These are phyloP conservation scores for Nomada lathburiana DNA, from an alignment of 2,888 invertebrate genomes.

Conservation along the genomic window DNA sequence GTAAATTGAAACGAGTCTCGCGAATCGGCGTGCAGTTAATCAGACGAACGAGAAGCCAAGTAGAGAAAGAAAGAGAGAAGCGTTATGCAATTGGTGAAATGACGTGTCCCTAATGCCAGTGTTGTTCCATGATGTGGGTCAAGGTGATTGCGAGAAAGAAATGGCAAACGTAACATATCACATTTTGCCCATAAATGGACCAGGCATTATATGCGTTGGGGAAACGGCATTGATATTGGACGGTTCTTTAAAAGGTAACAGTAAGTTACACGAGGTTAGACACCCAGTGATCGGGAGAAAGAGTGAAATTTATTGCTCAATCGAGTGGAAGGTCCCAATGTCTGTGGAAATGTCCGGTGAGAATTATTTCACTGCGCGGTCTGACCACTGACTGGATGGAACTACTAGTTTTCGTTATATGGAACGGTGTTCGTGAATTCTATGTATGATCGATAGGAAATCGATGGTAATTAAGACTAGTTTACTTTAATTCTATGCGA, in stretches of 20 bases:
- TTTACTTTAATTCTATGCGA: too few species aligned
- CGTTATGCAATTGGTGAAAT: conserved; percentile 62
- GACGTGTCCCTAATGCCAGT: conserved; percentile 76
- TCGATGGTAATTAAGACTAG: too few species aligned
- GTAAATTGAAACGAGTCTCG: neutral
- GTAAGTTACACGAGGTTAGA: conserved; percentile 62
- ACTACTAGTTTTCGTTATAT: conserved; percentile 25
- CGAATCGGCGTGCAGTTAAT: conserved; percentile 34
- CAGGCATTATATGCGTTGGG: conserved; percentile 71
- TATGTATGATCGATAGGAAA: neutral
- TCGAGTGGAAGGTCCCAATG: conserved; percentile 19
- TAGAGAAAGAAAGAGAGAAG: conserved; percentile 30
- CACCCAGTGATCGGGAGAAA: conserved; percentile 52
- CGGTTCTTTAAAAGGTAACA: conserved; percentile 67
- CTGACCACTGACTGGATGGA: conserved; percentile 36
- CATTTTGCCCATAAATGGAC: conserved; percentile 82
- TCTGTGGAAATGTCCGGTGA: neutral
- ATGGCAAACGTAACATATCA: conserved; percentile 74
- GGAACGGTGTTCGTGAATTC: neutral
- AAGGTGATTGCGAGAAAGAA: conserved; percentile 81
- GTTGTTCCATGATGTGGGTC: conserved; percentile 77
- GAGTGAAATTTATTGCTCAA: conserved; percentile 56
- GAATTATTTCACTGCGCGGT: conserved; percentile 11
- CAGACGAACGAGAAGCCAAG: neutral
- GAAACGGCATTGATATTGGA: conserved; percentile 71